Percentiles rank a stretch among this genome's conserved stretches.
Evolutionary conservation across 1,140 invertebrate species (phyloP).

Genomic region (Caenorhabditis tropicalis): DNA sequence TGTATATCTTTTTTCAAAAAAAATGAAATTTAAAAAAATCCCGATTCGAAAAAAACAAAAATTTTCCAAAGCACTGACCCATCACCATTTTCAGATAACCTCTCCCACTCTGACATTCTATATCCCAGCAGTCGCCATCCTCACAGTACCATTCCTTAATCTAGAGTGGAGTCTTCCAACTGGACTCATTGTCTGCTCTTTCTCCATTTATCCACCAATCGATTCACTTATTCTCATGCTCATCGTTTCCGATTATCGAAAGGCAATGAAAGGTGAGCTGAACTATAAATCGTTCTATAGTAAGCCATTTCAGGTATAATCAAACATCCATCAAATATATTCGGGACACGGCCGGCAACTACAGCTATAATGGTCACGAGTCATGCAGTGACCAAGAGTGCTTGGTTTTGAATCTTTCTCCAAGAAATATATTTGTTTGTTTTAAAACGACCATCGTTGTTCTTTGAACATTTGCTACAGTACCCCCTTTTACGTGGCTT

Average conservation of each 20-base stretch:
- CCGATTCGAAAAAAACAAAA: background rate
- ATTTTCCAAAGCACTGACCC: background rate
- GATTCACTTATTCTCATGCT: background rate
- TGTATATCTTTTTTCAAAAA: too few relatives aligned
- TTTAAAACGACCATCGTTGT: too few relatives aligned
- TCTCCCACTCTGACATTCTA: background rate
- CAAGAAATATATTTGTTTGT: too few relatives aligned
- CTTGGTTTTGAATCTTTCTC: too few relatives aligned
- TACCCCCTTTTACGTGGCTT: too few relatives aligned
- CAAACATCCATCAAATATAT: background rate
- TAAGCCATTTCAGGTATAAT: background rate
- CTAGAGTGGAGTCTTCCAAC: background rate
- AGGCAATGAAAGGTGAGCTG: background rate
- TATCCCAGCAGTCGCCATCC: background rate
- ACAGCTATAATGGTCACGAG: too few relatives aligned
- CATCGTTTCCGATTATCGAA: background rate
- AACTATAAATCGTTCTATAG: too few relatives aligned
- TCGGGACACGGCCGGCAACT: background rate
- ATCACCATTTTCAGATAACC: background rate
- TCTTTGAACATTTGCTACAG: too few relatives aligned
- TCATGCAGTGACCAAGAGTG: too few relatives aligned
- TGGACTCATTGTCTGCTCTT: background rate
- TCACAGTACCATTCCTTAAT: background rate
- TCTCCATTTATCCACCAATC: conserved; percentile 11
- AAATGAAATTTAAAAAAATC: too few relatives aligned